Evolutionary conservation across 2,888 invertebrate genomes (phyloP), one percentile per base, ranked within the genome.

Genomic region (Eurytoma adleriae): DNA sequence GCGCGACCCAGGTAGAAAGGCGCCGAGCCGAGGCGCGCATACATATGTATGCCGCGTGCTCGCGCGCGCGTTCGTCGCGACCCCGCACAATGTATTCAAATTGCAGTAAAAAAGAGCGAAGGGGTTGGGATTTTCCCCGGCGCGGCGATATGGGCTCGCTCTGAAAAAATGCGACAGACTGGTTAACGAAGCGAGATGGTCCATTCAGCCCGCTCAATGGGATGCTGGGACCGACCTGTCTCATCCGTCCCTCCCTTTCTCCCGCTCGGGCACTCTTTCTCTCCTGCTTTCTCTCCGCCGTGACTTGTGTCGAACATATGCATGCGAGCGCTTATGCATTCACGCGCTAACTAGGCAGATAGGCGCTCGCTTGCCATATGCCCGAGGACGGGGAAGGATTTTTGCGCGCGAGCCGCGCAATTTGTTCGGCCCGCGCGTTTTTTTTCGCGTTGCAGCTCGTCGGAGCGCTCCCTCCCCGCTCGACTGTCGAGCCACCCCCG

Each of bases 161-260:
- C 87, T 89, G 89, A 89, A 89, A 88, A 86, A 89, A 20, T 64
- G 88, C 90, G 90, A 90, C 90, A 90, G 90, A 89, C 90, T 90
- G 90, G 90, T 90, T 90, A 90, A 90, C 90, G 90, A 90, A 90
- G 90, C 90, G 90, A 76, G 90, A 88, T 90, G 89, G 89, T 90
- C 89, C 90, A 90, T 90, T 90, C 88, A 90, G 86, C 84, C 83
- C 82, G 83, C 59, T 89, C 85, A 90, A 90, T 90, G 86, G 90
- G 90, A 90, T 89, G 90, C 90, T 90, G 90, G 89, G 85, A 84
- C 78, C 80, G 84, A 82, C 69, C 30, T 56, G 69, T 69, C 69
- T 69, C 69, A 69, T 69, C 69, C 48, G 16, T 54, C 79, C 83
- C 79, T 84, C 84, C 78, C 81, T 83, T 83, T 84, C 83, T 83